Conservation (phyloP, 2,113 vertebrate species). For the Delphinapterus leucas region DNA sequence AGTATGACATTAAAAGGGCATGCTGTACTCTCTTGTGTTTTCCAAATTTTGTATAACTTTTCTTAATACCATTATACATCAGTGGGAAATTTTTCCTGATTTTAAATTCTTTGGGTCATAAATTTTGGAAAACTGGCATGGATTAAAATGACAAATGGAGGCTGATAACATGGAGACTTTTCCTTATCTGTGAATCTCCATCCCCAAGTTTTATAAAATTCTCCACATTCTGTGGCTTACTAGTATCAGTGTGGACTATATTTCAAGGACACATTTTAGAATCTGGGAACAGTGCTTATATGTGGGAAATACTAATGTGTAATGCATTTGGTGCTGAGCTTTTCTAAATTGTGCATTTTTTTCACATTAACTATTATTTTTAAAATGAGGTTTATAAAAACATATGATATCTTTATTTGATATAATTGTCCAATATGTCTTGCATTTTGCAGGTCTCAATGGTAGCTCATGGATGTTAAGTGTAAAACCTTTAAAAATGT, state of each 20-base stretch:
- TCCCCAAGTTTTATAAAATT: background rate
- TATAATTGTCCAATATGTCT: background rate
- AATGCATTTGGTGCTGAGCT: background rate
- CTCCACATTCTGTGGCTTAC: background rate
- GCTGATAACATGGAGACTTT: rapidly evolving
- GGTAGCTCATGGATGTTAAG: background rate
- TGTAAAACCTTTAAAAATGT: background rate
- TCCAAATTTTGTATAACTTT: background rate
- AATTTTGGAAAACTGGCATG: background rate
- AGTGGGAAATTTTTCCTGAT: background rate
- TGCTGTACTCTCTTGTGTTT: background rate
- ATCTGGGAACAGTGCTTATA: background rate
- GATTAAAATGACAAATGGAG: background rate
- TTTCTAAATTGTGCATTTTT: background rate
- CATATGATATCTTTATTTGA: background rate
- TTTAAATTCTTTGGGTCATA: background rate
- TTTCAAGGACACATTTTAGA: background rate
- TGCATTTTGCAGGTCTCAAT: background rate
- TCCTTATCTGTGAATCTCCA: background rate
- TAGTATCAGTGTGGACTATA: background rate
- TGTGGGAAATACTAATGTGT: background rate
- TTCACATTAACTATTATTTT: background rate
- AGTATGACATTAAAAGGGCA: background rate
- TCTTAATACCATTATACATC: background rate
- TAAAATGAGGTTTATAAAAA: background rate